Evolutionary conservation across 2,888 invertebrate genomes (phyloP), one percentile per base, ranked within the genome.

Genomic region (Perdita meconis): DNA sequence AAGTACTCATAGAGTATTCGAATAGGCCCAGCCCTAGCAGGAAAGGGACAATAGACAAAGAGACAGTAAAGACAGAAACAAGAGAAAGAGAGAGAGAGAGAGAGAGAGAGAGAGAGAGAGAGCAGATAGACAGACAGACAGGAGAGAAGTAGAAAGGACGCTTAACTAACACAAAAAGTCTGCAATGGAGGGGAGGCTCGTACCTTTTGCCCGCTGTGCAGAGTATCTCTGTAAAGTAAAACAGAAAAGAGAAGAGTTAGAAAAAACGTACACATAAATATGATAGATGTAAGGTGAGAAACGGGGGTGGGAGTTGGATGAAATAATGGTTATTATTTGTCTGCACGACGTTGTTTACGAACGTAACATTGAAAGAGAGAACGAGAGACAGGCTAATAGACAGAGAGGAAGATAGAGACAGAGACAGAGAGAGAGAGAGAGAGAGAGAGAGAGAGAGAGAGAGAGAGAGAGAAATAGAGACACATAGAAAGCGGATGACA

Each of bases 181-280:
- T 81, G 78, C 72, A 82, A 55, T 81, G 71, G 79, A 83, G 84
- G 84, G 83, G 82, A 84, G 30, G 80, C 82, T 88, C 90, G 86
- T 92, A 92, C 92, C 92, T 92, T 92, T 87, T 92, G 90, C 80
- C 92, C 91, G 87, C 91, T 90, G 90, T 91, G 91, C 85, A 92
- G 91, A 89, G 90, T 89, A 84, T 89, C 92, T 91, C 92, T 92
- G 92, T 87, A 92, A 92, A 90, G 88, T 88, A 89, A 92, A 87
- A 89, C 88, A 91, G 90, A 92, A 88, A 90, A 90, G 85, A 89
- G 88, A 88, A 90, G 83, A 90, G 90, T 92, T 92, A 91, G 90
- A 92, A 87, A 84, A 88, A 86, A 88, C 85, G 83, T 82, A 88
- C 72, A 81, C 77, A 72, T 70, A 82, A 85, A 81, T 75, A 85